Base-by-base conservation (phyloP, 1,140 invertebrate genomes). In the Antheraea pernyi region DNA sequence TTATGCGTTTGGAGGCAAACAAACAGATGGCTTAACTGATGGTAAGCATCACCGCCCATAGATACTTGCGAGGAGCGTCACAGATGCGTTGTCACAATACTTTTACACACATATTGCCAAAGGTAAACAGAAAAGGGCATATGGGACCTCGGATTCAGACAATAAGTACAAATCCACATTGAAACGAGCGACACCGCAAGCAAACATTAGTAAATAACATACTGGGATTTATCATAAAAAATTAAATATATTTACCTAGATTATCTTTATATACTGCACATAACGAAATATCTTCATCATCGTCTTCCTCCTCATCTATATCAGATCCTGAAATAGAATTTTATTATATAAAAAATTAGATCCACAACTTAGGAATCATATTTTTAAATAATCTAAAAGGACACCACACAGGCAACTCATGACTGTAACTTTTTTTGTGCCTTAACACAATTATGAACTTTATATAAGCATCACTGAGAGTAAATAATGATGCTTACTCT, bases 251-350 rank as follows among this genome's bases (percentile, higher is more conserved):
- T 53, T 53, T 53, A 53, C 46, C 46, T 53, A 53, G 46, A 13
- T 95, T 94, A 68, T 96, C 94, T 84, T 96, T 95, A 88, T 97
- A 96, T 62, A 97, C 94, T 74, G 95, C 93, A 80, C 93, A 94
- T 68, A 97, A 93, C 74, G 95, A 95, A 70, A 96, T 92, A 78
- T 95, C 94, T 67, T 95, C 94, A 65, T 93, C 94, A 30, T 95
- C 95, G 66, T 95, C 94, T 42, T 94, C 88, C 0, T 95, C 94
- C 64, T 94, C 94, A 59, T 95, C 94, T 0, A 93, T 93, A 36
- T 94, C 94, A 70, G 94, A 94, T 68, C 93, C 94, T 81, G 82
- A 88, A 93, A 84, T 79, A 76, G 70, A 69, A 70, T 2, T n/a
- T 59, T 64, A 48, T 66, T 53, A 53, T 64, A 16, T 64, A 6